Conservation (phyloP, 2,888 invertebrate genomes). For the Polyommatus icarus region DNA sequence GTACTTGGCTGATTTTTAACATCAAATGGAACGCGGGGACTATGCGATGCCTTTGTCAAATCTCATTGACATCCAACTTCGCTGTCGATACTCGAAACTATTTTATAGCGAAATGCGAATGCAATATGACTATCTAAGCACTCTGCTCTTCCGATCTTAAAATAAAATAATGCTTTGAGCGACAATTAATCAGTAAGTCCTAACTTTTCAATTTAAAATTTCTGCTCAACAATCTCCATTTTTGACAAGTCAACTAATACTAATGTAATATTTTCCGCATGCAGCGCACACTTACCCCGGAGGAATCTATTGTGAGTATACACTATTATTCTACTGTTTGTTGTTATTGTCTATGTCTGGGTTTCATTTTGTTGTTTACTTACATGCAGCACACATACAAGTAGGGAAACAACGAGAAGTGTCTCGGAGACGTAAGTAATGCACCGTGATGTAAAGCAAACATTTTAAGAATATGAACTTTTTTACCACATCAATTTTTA, state of each 20-base stretch:
- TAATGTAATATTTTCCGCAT: constrained; percentile 66
- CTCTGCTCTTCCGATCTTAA: no score
- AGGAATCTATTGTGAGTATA: constrained; percentile 76
- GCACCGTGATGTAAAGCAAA: not conserved
- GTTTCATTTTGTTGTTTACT: constrained; percentile 36
- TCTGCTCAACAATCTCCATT: constrained; percentile 34
- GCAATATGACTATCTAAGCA: no score
- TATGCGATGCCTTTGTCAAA: no score
- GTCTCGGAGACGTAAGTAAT: constrained; percentile 74
- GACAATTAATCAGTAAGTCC: not conserved
- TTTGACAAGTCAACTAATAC: constrained; percentile 41
- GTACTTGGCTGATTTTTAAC: no score
- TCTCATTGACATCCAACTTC: no score
- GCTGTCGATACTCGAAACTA: no score
- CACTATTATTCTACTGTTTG: constrained; percentile 16
- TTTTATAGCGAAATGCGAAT: no score
- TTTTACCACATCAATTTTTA: not conserved
- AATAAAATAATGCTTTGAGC: not conserved
- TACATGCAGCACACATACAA: constrained; percentile 73
- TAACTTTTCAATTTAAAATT: not conserved
- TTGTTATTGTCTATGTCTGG: constrained; percentile 39
- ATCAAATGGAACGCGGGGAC: no score
- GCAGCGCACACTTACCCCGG: constrained; percentile 79
- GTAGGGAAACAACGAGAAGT: constrained; percentile 75
- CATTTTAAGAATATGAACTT: not conserved